Conservation (phyloP, 2,888 invertebrate species). For the Eilema griseolum region DNA sequence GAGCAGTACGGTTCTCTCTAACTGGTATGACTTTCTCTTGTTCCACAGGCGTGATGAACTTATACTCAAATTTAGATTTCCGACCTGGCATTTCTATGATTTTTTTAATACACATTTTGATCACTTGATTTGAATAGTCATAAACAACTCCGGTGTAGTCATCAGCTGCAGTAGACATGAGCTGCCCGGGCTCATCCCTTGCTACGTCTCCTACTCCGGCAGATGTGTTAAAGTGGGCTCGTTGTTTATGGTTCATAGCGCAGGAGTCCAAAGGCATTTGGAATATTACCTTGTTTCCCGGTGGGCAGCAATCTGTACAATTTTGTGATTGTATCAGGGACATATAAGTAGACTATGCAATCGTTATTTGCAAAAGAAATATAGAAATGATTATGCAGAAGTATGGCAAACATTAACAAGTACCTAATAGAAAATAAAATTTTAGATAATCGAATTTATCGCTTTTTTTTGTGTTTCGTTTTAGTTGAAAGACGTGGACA, state of each 20-base stretch:
- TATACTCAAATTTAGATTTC: constrained; percentile 78
- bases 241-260: constrained; percentile 75
- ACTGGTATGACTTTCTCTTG: constrained; percentile 67
- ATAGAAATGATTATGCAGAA: not conserved
- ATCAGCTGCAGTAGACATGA: constrained; percentile 63
- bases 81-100: constrained; percentile 76
- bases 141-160: constrained; percentile 76
- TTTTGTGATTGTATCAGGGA: constrained; percentile 59
- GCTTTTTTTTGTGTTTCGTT: constrained; percentile 58
- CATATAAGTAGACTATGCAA: constrained; percentile 1
- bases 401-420: not conserved
- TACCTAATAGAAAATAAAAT: not conserved
- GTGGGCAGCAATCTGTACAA: constrained; percentile 84
- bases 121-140: constrained; percentile 75
- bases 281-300: constrained; percentile 82
- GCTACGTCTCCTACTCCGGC: constrained; percentile 77
- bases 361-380: not conserved
- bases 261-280: constrained; percentile 79
- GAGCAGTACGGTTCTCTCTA: constrained; percentile 73
- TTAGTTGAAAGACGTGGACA: constrained; percentile 63
- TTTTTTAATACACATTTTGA: constrained; percentile 76
- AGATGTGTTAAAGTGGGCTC: constrained; percentile 78
- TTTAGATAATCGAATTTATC: constrained; percentile 22
- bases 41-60: constrained; percentile 71
- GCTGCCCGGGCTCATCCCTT: constrained; percentile 76